Base-by-base conservation (phyloP, 2,797 vertebrate species). In the Myripristis murdjan region DNA sequence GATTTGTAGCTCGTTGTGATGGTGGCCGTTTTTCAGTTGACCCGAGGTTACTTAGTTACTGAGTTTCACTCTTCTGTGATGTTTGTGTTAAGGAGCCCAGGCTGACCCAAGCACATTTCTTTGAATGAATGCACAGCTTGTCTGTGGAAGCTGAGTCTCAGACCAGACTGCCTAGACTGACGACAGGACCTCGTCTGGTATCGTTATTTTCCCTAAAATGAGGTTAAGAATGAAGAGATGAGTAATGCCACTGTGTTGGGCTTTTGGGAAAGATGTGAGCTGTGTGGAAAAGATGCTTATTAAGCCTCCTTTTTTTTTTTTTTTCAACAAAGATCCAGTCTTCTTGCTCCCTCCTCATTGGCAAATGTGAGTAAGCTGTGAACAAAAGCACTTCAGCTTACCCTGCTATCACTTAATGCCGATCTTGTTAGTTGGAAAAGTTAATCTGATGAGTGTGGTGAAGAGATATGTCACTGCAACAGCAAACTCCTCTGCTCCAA, bases 11-110 rank as follows among this genome's bases (percentile, higher is more conserved):
- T 53, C 18, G 62, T 12, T 24, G 46, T 33, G 26, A 44, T 9
- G 20, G 37, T 15, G 11, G 61, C 48, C 47, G 18, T 60, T 72
- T 64, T 73, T 67, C 46, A 39, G 59, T 67, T 59, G 48, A 77
- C 76, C 70, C 20, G 15, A 66, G 70, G 70, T 23, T 1, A 52
- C 20, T 55, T 18, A 16, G 62, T 66, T 53, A 54, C 49, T 23
- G 46, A 78, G 57, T 89, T 85, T 81, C 79, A 81, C 62, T 68
- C 62, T 2, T 8, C 79, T 72, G 83, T 47, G 52, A 87, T 87
- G 68, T 86, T 85, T 84, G 70, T 51, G 82, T 86, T 67, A 61
- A 78, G 55, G 71, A 24, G 33, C 60, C 69, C 53, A 12, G 26
- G 79, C 67, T 76, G 77, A 73, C 56, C 69, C 18, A 5, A 12